Evolutionary conservation across 1,140 invertebrate species (phyloP).

Genomic region (Orussus abietinus): DNA sequence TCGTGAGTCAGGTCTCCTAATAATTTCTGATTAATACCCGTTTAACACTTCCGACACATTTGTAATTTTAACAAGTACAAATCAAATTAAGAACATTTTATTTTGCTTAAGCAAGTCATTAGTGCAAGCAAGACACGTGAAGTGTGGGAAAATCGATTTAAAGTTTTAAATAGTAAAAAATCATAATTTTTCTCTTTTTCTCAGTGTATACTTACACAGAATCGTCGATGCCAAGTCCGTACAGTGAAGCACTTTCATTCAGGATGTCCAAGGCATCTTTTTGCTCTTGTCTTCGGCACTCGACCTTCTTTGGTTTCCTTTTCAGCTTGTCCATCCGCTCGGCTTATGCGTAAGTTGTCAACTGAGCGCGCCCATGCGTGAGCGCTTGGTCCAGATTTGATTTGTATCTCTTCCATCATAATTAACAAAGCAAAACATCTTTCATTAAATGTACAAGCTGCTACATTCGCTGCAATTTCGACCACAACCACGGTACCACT

Average conservation of each 20-base stretch:
- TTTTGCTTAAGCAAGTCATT: too few species aligned
- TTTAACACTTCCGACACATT: too few species aligned
- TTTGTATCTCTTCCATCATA: background rate
- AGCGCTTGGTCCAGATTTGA: background rate
- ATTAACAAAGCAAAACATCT: background rate
- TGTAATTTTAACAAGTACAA: too few species aligned
- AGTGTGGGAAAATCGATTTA: too few species aligned
- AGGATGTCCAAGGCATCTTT: conserved; percentile 8
- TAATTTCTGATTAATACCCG: too few species aligned
- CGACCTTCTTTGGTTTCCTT: conserved; percentile 12
- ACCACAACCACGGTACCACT: background rate
- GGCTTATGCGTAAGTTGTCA: conserved; percentile 6
- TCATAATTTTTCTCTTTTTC: too few species aligned
- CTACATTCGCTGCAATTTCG: conserved; percentile 1
- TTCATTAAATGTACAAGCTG: conserved; percentile 5
- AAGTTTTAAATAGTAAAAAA: too few species aligned
- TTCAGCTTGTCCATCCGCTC: conserved; percentile 9
- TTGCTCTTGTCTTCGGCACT: conserved; percentile 5
- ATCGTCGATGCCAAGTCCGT: conserved; percentile 7
- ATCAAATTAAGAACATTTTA: too few species aligned
- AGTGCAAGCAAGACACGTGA: too few species aligned
- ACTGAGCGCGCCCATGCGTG: conserved; percentile 9
- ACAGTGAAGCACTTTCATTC: conserved; percentile 6
- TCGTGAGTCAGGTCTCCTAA: too few species aligned
- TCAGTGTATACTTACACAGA: conserved; percentile 1